Evolutionary conservation across 1,140 invertebrate species (phyloP), one percentile per base, ranked within the genome.

Genomic region (Sitophilus oryzae): DNA sequence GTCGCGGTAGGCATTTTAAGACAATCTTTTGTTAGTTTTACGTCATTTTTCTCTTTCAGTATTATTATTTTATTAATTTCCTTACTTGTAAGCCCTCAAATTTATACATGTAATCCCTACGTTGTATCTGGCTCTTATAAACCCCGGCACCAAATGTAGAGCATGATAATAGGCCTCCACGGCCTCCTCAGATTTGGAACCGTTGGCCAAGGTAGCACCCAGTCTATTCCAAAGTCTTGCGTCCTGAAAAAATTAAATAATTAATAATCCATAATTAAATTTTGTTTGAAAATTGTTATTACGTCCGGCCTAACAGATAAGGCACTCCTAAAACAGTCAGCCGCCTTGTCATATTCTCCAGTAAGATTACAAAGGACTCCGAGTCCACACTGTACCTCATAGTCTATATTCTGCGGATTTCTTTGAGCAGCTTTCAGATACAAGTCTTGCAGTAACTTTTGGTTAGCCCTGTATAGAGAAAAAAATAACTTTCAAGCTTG

Each of bases 21-120:
- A n/a, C n/a, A n/a, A n/a, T n/a, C n/a, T n/a, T n/a, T n/a, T n/a
- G n/a, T n/a, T n/a, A n/a, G n/a, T n/a, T n/a, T n/a, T n/a, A n/a
- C n/a, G n/a, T n/a, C n/a, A n/a, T n/a, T n/a, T n/a, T n/a, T n/a
- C n/a, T n/a, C n/a, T n/a, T n/a, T n/a, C n/a, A n/a, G n/a, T n/a
- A n/a, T n/a, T n/a, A n/a, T n/a, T n/a, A n/a, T n/a, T n/a, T n/a
- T n/a, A n/a, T n/a, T n/a, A n/a, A n/a, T n/a, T n/a, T n/a, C n/a
- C 65, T 73, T 74, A 89, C 88, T 82, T 91, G 66, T 97, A 88
- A 19, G 91, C 90, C 63, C 86, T 85, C n/a, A 98, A 79, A 76
- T 98, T 96, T 69, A 98, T 91, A 70, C 96, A 99, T 48, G 92
- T 91, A 42, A 99, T 96, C 6, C 95, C 96, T 46, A 99, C 85